A percentile compares a stretch with the other conserved stretches of the same genome.
Conservation (phyloP, 2,113 vertebrate species). For the Arvicanthis niloticus region DNA sequence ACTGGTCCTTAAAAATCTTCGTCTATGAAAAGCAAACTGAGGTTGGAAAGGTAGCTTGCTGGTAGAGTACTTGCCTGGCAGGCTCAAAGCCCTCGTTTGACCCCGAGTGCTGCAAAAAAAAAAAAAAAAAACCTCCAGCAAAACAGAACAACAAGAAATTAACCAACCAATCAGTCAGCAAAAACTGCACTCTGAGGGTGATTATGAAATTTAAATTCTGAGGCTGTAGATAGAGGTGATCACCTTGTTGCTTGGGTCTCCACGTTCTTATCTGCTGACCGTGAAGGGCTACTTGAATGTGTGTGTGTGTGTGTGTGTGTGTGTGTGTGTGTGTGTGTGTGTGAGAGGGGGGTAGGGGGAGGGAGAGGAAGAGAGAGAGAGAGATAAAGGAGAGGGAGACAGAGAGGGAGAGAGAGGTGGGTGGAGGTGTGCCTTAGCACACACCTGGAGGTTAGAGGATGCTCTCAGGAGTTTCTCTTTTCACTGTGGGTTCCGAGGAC, state of each 20-base stretch:
- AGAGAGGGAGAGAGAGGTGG: not conserved
- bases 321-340: no score
- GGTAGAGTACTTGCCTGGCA: not conserved
- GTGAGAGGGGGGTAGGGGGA: no score
- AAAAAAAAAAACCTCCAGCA: not conserved
- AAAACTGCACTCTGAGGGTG: not conserved
- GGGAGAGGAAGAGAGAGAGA: not conserved
- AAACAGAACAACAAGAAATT: not conserved
- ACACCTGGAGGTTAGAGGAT: not conserved
- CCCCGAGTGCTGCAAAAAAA: not conserved
- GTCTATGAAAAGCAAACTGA: not conserved
- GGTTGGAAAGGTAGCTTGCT: not conserved
- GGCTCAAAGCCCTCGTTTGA: not conserved
- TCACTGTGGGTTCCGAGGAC: not conserved
- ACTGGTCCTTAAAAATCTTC: slow-evolving; percentile 29
- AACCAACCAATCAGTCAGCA: not conserved
- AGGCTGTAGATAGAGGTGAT: not conserved
- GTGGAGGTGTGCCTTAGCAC: no score
- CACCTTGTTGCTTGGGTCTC: not conserved
- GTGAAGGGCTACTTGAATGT: not conserved
- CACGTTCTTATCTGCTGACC: not conserved
- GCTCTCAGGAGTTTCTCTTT: not conserved
- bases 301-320: not conserved
- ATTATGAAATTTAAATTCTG: not conserved
- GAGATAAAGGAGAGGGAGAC: not conserved